Conservation (phyloP, 2,888 invertebrate genomes). For the Callosobruchus maculatus region DNA sequence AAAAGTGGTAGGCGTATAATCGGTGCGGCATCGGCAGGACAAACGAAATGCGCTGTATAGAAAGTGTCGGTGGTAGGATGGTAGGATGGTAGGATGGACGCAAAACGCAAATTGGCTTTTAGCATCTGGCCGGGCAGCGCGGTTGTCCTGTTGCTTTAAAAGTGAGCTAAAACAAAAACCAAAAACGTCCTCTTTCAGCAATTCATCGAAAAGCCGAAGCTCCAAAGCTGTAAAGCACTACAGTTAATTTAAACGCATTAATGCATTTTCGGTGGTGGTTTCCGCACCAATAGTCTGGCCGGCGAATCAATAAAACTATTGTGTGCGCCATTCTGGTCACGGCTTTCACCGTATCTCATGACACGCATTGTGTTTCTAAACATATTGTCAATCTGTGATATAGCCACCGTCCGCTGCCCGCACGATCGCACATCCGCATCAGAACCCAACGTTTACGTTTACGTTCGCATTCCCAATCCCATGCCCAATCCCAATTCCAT, state of each 20-base stretch:
- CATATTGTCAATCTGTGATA: slow-evolving; percentile 43
- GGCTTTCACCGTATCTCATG: slow-evolving; percentile 42
- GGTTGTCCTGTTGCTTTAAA: slow-evolving; percentile 9
- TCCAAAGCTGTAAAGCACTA: slow-evolving; percentile 34
- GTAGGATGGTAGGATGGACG: neutral
- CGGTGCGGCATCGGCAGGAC: neutral
- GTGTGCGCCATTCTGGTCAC: slow-evolving; percentile 43
- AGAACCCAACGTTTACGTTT: slow-evolving; percentile 19
- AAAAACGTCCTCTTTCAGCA: slow-evolving; percentile 32
- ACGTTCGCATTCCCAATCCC: neutral
- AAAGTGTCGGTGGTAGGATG: neutral
- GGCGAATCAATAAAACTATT: slow-evolving; percentile 40
- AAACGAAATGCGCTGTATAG: neutral
- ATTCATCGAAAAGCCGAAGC: slow-evolving; percentile 22
- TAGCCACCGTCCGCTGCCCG: slow-evolving; percentile 22
- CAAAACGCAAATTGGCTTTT: neutral
- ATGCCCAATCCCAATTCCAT: neutral
- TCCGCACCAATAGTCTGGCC: slow-evolving; percentile 33
- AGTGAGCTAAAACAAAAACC: slow-evolving; percentile 25
- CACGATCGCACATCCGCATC: slow-evolving; percentile 33
- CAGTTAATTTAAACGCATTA: slow-evolving; percentile 43
- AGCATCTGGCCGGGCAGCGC: neutral
- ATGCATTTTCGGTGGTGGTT: slow-evolving; percentile 43
- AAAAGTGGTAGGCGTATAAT: neutral
- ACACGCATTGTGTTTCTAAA: slow-evolving; percentile 45